These are phyloP conservation scores for Siniperca knerii DNA, from an alignment of 2,113 vertebrate species.

Conservation along the genomic window DNA sequence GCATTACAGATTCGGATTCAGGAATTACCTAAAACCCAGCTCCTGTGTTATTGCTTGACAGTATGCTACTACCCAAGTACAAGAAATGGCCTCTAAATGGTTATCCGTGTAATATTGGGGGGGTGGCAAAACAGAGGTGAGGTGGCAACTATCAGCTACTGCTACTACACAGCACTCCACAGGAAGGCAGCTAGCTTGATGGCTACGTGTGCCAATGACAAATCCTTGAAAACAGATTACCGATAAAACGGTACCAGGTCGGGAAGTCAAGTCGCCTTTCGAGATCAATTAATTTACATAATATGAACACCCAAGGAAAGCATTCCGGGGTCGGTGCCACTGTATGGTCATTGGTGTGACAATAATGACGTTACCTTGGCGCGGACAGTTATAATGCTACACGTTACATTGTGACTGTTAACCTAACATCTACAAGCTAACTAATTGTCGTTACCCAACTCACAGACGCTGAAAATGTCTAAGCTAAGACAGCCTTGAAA, in stretches of 20 bases:
- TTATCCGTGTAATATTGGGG: neutral
- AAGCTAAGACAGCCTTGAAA: neutral
- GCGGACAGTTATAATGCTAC: constrained; percentile 5
- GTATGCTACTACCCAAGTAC: too few relatives aligned
- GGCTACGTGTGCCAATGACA: constrained; percentile 59
- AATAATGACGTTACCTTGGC: neutral
- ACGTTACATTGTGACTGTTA: constrained; percentile 22
- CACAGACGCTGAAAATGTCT: neutral
- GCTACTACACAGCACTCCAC: constrained; percentile 33
- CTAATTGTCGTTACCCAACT: constrained; percentile 28
- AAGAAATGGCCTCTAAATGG: neutral
- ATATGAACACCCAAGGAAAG: neutral
- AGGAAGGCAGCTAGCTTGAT: constrained; percentile 38
- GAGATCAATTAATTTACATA: constrained; percentile 41
- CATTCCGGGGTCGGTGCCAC: neutral
- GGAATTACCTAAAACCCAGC: neutral
- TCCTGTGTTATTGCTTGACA: neutral
- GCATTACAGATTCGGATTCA: neutral
- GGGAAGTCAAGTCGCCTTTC: constrained; percentile 40
- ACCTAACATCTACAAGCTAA: constrained; percentile 31
- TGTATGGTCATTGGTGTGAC: neutral
- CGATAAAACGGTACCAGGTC: constrained; percentile 41
- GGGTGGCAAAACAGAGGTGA: constrained; percentile 45
- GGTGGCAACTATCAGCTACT: constrained; percentile 41
- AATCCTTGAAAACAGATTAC: constrained; percentile 66